Conservation (phyloP, 2,797 vertebrate genomes). For the Toxotes lorentzi region DNA sequence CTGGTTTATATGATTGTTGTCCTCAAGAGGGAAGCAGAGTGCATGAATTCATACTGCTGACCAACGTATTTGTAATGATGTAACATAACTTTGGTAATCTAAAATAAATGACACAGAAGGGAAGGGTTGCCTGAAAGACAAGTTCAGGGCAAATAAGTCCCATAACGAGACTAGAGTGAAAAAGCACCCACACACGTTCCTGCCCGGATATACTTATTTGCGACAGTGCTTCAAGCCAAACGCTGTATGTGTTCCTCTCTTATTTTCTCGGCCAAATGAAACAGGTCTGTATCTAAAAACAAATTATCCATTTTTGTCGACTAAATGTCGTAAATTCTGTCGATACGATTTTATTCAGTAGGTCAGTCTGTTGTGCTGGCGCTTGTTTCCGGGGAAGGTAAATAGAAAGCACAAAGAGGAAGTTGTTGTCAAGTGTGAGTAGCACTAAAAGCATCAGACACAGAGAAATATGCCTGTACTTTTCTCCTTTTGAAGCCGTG, state of each 20-base stretch:
- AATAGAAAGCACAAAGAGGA: constrained; percentile 70
- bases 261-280: neutral
- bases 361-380: neutral
- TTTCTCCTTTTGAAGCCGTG: constrained; percentile 41
- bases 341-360: neutral
- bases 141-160: neutral
- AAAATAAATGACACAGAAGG: neutral
- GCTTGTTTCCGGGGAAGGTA: constrained; percentile 73
- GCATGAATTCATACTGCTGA: neutral
- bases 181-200: constrained; percentile 11
- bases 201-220: constrained; percentile 43
- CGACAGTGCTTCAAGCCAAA: constrained; percentile 18
- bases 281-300: rapidly evolving
- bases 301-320: rapidly evolving
- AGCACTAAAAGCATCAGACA: neutral
- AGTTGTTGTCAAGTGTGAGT: constrained; percentile 77
- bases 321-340: neutral
- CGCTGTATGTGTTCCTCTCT: neutral
- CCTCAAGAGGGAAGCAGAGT: constrained; percentile 15
- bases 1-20: neutral
- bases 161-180: neutral
- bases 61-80: neutral
- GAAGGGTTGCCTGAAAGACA: neutral
- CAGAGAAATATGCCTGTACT: constrained; percentile 31
- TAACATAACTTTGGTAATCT: neutral